Base-by-base conservation (phyloP, 2,888 invertebrate genomes). In the Catocala fraxini region DNA sequence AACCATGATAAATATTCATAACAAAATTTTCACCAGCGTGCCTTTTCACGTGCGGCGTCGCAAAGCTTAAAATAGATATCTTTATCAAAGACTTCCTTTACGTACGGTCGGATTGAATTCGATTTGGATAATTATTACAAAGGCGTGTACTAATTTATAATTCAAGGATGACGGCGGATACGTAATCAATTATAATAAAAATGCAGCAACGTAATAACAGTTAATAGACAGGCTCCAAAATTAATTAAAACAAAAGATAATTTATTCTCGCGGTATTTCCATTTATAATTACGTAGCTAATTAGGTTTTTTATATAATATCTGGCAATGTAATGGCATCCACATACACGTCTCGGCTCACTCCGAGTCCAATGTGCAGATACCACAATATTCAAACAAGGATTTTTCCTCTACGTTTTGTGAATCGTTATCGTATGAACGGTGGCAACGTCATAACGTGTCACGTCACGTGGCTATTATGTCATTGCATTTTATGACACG, bases 81-180 rank as follows among this genome's bases (percentile, higher is more conserved):
- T 89, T 86, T 90, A 90, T 89, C 89, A 87, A 83, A 88, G 82
- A 85, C 83, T 88, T 86, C 81, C 82, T 84, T 81, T 73, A 80
- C 82, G 81, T 81, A 80, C 73, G 84, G 77, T 68, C 76, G 73
- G 84, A 84, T 85, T 81, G 78, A 80, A 85, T 84, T 85, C 79
- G 81, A 83, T 87, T 83, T 84, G 78, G 82, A 81, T 80, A 85
- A 85, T 84, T 83, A 81, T 80, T 79, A 73, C 68, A 65, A 80
- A 76, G 61, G 68, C 75, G 76, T 78, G 71, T 80, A 80, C 71
- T 80, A 80, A 82, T 82, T 82, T 80, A 75, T 76, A 81, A 81
- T 83, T 80, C 79, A 81, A 82, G 75, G 79, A 79, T 80, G 72
- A 69, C 70, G 73, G 68, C 59, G 68, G 77, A 70, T 71, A 72